Evolutionary conservation across 2,797 vertebrate species (phyloP), one percentile per base, ranked within the genome.

Genomic region (Smutsia gigantea): DNA sequence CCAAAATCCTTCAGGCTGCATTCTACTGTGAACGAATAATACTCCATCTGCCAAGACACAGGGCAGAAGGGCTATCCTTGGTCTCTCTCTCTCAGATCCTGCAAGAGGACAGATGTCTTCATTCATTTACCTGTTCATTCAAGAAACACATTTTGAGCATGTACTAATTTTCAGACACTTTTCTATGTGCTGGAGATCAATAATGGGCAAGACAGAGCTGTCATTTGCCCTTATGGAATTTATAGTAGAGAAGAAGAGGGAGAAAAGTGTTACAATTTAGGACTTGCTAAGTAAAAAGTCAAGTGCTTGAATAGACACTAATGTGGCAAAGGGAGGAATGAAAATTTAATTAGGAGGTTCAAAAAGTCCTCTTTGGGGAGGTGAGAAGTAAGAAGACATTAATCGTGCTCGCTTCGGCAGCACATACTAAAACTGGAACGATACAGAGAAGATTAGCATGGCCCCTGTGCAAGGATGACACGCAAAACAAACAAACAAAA

Each of bases 161-260:
- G 75, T 57, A 46, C 21, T 57, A 51, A 82, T 94, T 92, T 79
- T 90, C 25, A 39, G 46, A 61, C 25, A 59, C 87, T 93, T 96
- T 83, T 66, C 39, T 71, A 17, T 63, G 31, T 25, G 34, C 61
- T 81, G 15, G 37, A 42, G 75, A 83, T 90, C 51, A 34, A 34
- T 82, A 71, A 59, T 34, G 51, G 27, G 49, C 25, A 39, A 68
- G 37, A 90, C 7, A n/a, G 34, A 81, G 19, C 34, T 90, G 31
- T 95, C 46, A 83, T 69, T 66, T 71, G 37, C 34, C 27, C 4
- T 87, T 46, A 72, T 6, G 63, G 37, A 57, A 69, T 93, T 75
- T n/a, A 63, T 34, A 53, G 31, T 68, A 31, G n/a, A 78, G 42
- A 61, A 85, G 64, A 78, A 63, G 39, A 79, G 23, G 79, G 83